Evolutionary conservation across 2,797 vertebrate genomes (phyloP), one percentile per base, ranked within the genome.

Genomic region (Falco concolor): DNA sequence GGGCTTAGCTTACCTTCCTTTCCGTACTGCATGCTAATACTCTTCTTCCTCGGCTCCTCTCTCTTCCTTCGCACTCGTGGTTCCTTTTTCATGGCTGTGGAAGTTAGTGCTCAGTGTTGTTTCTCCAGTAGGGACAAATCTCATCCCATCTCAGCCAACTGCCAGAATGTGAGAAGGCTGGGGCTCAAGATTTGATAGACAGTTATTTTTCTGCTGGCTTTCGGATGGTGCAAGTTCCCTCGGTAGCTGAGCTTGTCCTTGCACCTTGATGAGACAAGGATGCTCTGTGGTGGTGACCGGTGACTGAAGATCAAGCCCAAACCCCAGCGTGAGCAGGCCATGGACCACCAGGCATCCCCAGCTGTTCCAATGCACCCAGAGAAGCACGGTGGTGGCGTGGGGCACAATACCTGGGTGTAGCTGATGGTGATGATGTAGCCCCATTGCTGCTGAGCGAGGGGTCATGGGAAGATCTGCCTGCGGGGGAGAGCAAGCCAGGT

Each of bases 251-350:
- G 22, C 19, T 82, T 81, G 15, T 65, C 52, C 52, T 73, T 38
- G 36, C n/a, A 76, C 7, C 32, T 28, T 42, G 57, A 34, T n/a
- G 63, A 60, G 20, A 64, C 4, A 15, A 65, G n/a, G 60, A 45
- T n/a, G 42, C 13, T 56, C 74, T 59, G 32, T 76, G 30, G 47
- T 34, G 30, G n/a, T 50, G 83, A 27, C 4, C 4, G 5, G 34
- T 1, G 5, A 56, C 36, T 10, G 47, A 73, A 87, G 50, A 42
- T 49, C n/a, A 53, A 86, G 30, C 13, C 12, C 5, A 5, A 12
- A 12, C 18, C 17, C 8, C 1, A 1, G 23, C 1, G 1, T 1
- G 1, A 74, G n/a, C 8, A n/a, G 11, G 5, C 30, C 25, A n/a
- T 5, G 32, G 69, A 10, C 20, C 42, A 54, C 14, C 14, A 27